A percentile compares a stretch with the other conserved stretches of the same genome.
These are phyloP conservation scores for Bovichtus diacanthus DNA, from an alignment of 2,797 vertebrate genomes.

Conservation along the genomic window DNA sequence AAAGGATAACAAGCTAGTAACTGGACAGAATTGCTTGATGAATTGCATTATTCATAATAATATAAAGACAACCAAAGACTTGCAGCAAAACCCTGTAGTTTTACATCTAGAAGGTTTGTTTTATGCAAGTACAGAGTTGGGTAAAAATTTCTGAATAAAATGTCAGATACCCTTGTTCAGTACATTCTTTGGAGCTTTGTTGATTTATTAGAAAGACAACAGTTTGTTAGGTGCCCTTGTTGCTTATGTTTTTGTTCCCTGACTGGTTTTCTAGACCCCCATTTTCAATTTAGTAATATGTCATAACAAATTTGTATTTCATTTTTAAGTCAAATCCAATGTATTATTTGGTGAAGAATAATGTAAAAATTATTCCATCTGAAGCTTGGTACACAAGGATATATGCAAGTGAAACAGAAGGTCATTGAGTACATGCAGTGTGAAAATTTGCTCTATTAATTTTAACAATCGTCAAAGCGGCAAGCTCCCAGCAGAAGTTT, in stretches of 20 bases:
- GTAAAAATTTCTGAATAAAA: slow-evolving; percentile 1
- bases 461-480: neutral
- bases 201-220: neutral
- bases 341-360: neutral
- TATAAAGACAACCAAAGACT: neutral
- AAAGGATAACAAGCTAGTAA: slow-evolving; percentile 39
- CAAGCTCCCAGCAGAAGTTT: slow-evolving; percentile 16
- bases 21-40: slow-evolving; percentile 40
- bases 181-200: neutral
- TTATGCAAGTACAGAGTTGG: neutral
- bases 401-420: slow-evolving; percentile 10
- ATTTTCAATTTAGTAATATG: slow-evolving; percentile 15
- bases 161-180: neutral
- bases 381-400: neutral
- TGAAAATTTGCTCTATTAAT: slow-evolving; percentile 10
- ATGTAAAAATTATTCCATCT: slow-evolving; percentile 7
- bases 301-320: neutral
- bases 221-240: neutral
- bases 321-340: neutral
- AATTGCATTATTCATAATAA: slow-evolving; percentile 24
- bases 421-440: neutral
- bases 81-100: neutral
- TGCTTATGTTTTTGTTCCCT: neutral
- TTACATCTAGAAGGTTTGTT: neutral
- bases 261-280: neutral